phyloP scores from a whole-genome alignment of 2,797 vertebrate species.

The Malurus leucopterus region DNA sequence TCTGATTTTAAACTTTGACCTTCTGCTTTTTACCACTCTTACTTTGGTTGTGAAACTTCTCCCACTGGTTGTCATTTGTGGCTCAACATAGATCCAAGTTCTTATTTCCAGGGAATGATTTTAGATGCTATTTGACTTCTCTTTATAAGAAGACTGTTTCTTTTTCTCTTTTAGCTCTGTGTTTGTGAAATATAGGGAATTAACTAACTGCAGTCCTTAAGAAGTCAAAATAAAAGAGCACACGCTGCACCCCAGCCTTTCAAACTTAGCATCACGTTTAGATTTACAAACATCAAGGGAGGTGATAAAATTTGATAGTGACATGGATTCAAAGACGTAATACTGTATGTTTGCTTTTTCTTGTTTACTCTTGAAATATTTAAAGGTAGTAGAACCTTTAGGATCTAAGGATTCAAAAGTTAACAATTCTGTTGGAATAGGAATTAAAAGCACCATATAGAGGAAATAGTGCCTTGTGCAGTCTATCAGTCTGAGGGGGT shows the following conservation, averaged over 20 bases:
- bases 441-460: not conserved
- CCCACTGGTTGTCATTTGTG: not conserved
- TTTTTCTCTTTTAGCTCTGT: not conserved
- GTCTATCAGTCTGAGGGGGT: fast-evolving
- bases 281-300: not conserved
- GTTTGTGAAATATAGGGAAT: not conserved
- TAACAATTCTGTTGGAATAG: not conserved
- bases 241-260: not conserved
- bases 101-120: not conserved
- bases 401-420: not conserved
- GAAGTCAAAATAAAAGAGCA: not conserved
- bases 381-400: not conserved
- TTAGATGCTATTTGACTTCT: not conserved
- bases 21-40: not conserved
- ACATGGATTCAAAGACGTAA: not conserved
- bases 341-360: not conserved
- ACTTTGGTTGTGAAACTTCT: not conserved
- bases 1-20: not conserved
- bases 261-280: not conserved
- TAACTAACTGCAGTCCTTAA: not conserved
- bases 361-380: not conserved
- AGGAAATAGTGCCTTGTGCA: not conserved
- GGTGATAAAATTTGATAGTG: not conserved
- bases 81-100: not conserved
- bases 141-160: not conserved